Conservation (phyloP, 2,888 invertebrate genomes). For the Dolichopus griseipennis region DNA sequence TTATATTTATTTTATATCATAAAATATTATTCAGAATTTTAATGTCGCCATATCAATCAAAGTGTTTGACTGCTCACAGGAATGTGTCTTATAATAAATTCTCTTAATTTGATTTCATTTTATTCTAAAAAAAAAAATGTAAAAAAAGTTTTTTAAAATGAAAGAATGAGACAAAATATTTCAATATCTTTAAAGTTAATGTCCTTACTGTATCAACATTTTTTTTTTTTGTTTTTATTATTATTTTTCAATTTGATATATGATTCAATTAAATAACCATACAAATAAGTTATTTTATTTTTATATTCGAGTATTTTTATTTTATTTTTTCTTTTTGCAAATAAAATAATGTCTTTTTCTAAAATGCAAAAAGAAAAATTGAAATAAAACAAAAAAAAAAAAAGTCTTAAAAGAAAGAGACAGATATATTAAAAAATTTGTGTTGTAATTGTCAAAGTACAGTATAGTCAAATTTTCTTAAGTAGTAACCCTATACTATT, state of each 20-base stretch:
- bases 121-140: background rate
- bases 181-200: background rate
- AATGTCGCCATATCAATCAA: constrained; percentile 6
- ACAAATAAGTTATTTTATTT: background rate
- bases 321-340: background rate
- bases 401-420: too few species aligned
- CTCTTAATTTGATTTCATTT: background rate
- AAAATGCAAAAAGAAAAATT: too few species aligned
- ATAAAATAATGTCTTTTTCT: too few species aligned
- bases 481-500: too few species aligned
- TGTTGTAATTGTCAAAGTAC: too few species aligned
- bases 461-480: too few species aligned
- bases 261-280: constrained; percentile 4
- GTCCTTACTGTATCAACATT: background rate
- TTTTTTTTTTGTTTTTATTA: background rate
- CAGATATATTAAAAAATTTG: too few species aligned
- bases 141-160: too few species aligned
- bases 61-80: constrained; percentile 4
- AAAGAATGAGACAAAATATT: too few species aligned
- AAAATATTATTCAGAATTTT: constrained; percentile 3
- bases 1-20: background rate
- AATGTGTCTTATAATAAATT: constrained; percentile 4
- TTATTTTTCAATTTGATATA: background rate
- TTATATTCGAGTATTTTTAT: too few species aligned
- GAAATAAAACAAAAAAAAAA: too few species aligned